phyloP scores from a whole-genome alignment of 2,888 invertebrate genomes.

The Drosophila quinaria region DNA sequence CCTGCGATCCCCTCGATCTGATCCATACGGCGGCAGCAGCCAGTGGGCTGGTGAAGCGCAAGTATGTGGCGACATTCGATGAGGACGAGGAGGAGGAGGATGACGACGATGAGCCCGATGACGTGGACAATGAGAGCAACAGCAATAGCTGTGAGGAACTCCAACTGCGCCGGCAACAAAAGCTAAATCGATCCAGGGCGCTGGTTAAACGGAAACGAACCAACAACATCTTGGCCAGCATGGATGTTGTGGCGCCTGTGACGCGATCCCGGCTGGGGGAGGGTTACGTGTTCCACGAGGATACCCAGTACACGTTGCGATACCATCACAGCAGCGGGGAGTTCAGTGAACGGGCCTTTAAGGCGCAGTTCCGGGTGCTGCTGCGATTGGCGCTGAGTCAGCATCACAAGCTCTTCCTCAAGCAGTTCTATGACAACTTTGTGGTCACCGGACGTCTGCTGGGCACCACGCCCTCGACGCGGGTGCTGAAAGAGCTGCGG shows the following conservation, averaged over 20 bases:
- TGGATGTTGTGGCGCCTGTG: constrained; percentile 29
- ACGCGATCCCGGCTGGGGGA: constrained; percentile 65
- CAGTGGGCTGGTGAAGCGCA: constrained; percentile 70
- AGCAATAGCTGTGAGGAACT: constrained; percentile 55
- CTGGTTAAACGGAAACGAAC: constrained; percentile 59
- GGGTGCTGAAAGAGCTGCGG: constrained; percentile 76
- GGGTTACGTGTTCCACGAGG: constrained; percentile 83
- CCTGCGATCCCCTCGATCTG: constrained; percentile 82
- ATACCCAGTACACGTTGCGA: constrained; percentile 80
- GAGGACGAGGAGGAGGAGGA: constrained; percentile 59
- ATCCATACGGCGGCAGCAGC: constrained; percentile 63
- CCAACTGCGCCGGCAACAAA: constrained; percentile 39
- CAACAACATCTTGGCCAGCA: constrained; percentile 52
- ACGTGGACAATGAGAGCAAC: constrained; percentile 42
- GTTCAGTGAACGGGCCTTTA: constrained; percentile 84
- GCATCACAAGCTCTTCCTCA: constrained; percentile 84
- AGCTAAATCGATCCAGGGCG: constrained; percentile 35
- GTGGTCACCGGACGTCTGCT: constrained; percentile 80
- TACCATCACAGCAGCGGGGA: constrained; percentile 84
- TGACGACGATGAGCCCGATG: constrained; percentile 39
- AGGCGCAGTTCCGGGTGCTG: constrained; percentile 84
- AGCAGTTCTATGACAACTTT: constrained; percentile 84
- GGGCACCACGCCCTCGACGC: constrained; percentile 82
- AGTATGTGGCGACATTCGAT: constrained; percentile 69
- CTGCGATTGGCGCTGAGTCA: constrained; percentile 82